Percentiles rank a stretch among this genome's conserved stretches.
phyloP scores from a whole-genome alignment of 37 sponge, comb jelly and placozoan genomes.

The Chondrosia reniformis region DNA sequence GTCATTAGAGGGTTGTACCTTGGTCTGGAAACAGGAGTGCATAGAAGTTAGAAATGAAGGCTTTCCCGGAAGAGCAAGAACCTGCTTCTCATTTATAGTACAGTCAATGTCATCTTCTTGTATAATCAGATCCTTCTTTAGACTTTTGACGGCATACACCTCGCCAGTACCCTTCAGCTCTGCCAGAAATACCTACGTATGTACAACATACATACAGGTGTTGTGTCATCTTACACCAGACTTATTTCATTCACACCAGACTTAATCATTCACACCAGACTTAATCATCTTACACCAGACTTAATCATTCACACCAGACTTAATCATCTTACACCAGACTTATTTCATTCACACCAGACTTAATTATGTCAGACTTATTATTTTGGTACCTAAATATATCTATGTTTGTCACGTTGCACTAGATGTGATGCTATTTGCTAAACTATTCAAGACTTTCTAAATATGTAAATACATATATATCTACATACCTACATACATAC shows the following conservation, averaged over 20 bases:
- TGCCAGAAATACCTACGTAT: slow-evolving; percentile 81
- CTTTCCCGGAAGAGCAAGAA: slow-evolving; percentile 81
- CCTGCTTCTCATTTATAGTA: slow-evolving; percentile 89
- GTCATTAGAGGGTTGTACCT: no score
- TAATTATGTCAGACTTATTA: no score
- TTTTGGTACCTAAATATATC: no score
- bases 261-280: slow-evolving; percentile 6
- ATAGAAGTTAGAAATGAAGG: slow-evolving; percentile 88
- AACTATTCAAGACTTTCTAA: no score
- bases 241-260: neutral
- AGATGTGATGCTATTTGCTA: no score
- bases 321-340: neutral
- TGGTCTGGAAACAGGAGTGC: slow-evolving; percentile 95
- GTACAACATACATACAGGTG: neutral
- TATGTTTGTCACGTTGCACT: no score
- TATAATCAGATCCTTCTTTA: slow-evolving; percentile 93
- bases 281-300: neutral
- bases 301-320: slow-evolving; percentile 1
- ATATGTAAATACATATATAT: no score
- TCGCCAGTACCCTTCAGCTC: slow-evolving; percentile 80
- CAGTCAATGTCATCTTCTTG: slow-evolving; percentile 97
- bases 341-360: no score
- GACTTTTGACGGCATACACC: slow-evolving; percentile 90
- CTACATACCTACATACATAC: no score
- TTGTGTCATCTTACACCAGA: slow-evolving; percentile 6